These are phyloP conservation scores for Caerostris extrusa DNA, from an alignment of 1,140 invertebrate genomes.

Conservation along the genomic window DNA sequence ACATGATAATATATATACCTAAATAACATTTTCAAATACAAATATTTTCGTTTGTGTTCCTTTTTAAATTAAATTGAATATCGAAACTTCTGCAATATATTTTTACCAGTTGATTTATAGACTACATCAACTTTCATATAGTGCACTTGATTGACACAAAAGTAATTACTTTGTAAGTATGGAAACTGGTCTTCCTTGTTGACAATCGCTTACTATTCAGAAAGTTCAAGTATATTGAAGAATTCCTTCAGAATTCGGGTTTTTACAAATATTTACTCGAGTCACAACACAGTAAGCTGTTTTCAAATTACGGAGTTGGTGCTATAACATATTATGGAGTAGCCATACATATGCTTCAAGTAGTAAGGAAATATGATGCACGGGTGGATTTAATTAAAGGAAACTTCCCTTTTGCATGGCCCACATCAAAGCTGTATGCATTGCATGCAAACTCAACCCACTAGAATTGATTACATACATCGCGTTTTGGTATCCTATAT, in stretches of 20 bases:
- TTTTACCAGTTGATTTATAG: no score
- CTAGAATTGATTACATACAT: not conserved
- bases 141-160: not conserved
- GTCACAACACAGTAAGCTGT: not conserved
- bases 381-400: not conserved
- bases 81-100: no score
- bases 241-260: not conserved
- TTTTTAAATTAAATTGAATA: no score
- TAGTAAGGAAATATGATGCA: not conserved
- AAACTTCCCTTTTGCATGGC: not conserved
- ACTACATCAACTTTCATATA: no score
- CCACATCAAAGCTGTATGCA: not conserved
- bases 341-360: not conserved
- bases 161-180: not conserved
- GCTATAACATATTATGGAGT: not conserved
- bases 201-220: not conserved
- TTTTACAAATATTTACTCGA: not conserved
- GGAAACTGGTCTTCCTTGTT: not conserved
- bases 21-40: no score
- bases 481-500: no score
- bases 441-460: not conserved
- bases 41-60: no score
- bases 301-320: not conserved
- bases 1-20: no score
- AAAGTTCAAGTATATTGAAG: not conserved